Base-by-base conservation (phyloP, 2,113 vertebrate species). In the Lonchura striata region DNA sequence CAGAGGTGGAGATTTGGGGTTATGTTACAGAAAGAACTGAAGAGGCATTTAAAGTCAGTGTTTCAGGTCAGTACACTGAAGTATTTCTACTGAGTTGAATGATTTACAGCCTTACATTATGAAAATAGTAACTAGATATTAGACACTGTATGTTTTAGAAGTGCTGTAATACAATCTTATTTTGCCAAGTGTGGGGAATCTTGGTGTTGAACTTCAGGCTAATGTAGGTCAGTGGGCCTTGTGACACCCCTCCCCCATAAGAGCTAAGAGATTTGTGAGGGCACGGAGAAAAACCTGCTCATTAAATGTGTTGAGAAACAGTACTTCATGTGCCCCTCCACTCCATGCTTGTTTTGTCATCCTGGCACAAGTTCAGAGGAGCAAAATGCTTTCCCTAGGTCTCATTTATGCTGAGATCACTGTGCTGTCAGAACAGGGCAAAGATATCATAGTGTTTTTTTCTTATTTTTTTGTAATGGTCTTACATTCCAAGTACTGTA, bases 181-280 rank as follows among this genome's bases (percentile, higher is more conserved):
- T 66, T 90, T 82, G 57, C 61, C 28, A 50, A 15, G 39, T 4
- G 11, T 88, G 65, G 57, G 72, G 47, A 24, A 59, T 70, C 52
- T 27, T 54, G 77, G n/a, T 81, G 2, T 33, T 84, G 57, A 88
- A 49, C 70, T 88, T 88, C 44, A 56, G 71, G 50, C 41, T 82
- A 57, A 93, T 89, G 42, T 86, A 72, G 72, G 83, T 94, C 72
- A 54, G 77, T 86, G 80, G 76, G 76, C 72, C 91, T 86, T 92
- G 83, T 88, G 86, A 59, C 47, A 70, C 46, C 52, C 49, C 8
- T 82, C 30, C 28, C 25, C 13, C 13, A 6, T 7, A 31, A 64
- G 49, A n/a, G 27, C 53, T 80, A 10, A 42, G 49, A 44, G n/a
- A 41, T 57, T 56, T 56, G 20, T 83, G 77, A 65, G 39, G 59